Evolutionary conservation across 1,140 invertebrate species (phyloP).

Genomic region (Bicyclus anynana): DNA sequence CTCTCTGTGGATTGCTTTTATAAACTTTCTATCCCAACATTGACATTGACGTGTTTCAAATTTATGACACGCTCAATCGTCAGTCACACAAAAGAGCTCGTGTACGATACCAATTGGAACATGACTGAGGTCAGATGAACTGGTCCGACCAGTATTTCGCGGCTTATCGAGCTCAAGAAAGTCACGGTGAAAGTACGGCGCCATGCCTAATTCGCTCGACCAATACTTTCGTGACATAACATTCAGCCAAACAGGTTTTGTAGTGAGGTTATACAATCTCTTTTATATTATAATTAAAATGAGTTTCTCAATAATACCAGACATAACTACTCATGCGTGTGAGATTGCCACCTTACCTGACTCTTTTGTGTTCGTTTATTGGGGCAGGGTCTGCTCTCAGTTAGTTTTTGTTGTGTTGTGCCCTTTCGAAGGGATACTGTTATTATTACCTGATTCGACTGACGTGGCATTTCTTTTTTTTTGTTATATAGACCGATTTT

Average conservation of each 20-base stretch:
- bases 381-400: neutral
- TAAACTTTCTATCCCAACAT: constrained; percentile 35
- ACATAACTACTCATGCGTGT: constrained; percentile 36
- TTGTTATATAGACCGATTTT: too few species aligned
- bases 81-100: constrained; percentile 38
- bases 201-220: constrained; percentile 54
- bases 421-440: constrained; percentile 42
- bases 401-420: constrained; percentile 36
- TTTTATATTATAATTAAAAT: constrained; percentile 41
- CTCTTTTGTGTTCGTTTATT: constrained; percentile 39
- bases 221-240: constrained; percentile 60
- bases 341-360: constrained; percentile 47
- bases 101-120: constrained; percentile 41
- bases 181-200: constrained; percentile 64
- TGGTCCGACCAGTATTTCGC: constrained; percentile 50
- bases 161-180: constrained; percentile 51
- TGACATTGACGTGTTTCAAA: constrained; percentile 34
- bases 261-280: constrained; percentile 43
- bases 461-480: constrained; percentile 16
- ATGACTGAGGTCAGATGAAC: constrained; percentile 53
- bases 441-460: constrained; percentile 40
- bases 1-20: constrained; percentile 1
- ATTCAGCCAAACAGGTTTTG: constrained; percentile 58
- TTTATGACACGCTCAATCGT: constrained; percentile 39
- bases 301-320: constrained; percentile 37